phyloP scores from a whole-genome alignment of 2,113 vertebrate genomes.

The Pelmatolapia mariae region DNA sequence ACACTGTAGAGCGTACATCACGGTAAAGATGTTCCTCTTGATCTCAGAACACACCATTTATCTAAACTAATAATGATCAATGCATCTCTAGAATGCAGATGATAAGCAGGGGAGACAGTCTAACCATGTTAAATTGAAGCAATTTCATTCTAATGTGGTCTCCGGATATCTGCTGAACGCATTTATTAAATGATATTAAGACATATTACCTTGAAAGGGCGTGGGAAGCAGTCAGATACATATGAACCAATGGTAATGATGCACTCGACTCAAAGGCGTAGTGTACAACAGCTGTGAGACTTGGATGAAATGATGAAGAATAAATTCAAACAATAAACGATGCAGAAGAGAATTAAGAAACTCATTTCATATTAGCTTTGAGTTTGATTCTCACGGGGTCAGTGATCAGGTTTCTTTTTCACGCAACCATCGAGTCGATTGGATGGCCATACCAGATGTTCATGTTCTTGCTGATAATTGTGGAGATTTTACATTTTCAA shows the following conservation, averaged over 20 bases:
- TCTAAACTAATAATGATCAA: slow-evolving; percentile 27
- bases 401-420: background rate
- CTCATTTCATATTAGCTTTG: too few relatives aligned
- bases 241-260: background rate
- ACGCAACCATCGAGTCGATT: background rate
- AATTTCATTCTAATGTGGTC: slow-evolving; percentile 36
- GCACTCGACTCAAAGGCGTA: background rate
- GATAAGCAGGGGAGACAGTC: background rate
- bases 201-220: background rate
- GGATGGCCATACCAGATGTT: background rate
- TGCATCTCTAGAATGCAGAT: background rate
- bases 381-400: background rate
- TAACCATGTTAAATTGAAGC: slow-evolving; percentile 26
- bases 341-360: background rate
- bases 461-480: background rate
- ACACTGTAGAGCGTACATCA: background rate
- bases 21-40: background rate
- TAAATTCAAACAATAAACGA: background rate
- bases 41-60: background rate
- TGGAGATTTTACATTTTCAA: background rate
- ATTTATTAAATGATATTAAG: slow-evolving; percentile 48
- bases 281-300: background rate
- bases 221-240: background rate
- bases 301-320: background rate
- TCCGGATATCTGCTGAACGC: slow-evolving; percentile 33